Percentiles rank a stretch among this genome's conserved stretches.
These are phyloP conservation scores for Rachycentron canadum DNA, from an alignment of 2,797 vertebrate genomes.

Conservation along the genomic window DNA sequence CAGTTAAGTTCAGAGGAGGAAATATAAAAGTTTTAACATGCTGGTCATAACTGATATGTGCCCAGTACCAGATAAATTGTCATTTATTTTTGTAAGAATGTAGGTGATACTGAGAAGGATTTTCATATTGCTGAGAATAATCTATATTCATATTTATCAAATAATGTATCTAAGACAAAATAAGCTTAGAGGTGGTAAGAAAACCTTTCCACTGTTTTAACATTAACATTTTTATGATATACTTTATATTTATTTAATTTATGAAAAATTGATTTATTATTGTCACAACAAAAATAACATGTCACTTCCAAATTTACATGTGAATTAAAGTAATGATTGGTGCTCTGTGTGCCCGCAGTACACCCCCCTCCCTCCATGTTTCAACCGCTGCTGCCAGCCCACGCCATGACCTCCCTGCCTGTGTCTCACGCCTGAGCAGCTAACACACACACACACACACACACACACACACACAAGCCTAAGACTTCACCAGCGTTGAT, in stretches of 20 bases:
- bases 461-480: slow-evolving; percentile 1
- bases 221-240: neutral
- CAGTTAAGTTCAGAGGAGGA: neutral
- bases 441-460: slow-evolving; percentile 4
- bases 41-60: neutral
- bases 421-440: slow-evolving; percentile 91
- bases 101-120: neutral
- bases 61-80: neutral
- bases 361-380: slow-evolving; percentile 93
- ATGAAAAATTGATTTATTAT: neutral
- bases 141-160: neutral
- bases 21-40: neutral
- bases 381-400: slow-evolving; percentile 92
- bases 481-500: slow-evolving; percentile 33
- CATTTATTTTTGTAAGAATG: neutral
- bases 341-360: slow-evolving; percentile 81
- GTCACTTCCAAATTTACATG: neutral
- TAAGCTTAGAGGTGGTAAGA: neutral
- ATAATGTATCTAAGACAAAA: neutral
- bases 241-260: neutral
- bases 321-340: slow-evolving; percentile 29
- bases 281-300: neutral
- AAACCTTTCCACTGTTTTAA: neutral
- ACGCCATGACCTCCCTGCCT: slow-evolving; percentile 93
- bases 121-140: neutral